Conservation (phyloP, 2,113 vertebrate species). For the Sinocyclocheilus rhinocerous region DNA sequence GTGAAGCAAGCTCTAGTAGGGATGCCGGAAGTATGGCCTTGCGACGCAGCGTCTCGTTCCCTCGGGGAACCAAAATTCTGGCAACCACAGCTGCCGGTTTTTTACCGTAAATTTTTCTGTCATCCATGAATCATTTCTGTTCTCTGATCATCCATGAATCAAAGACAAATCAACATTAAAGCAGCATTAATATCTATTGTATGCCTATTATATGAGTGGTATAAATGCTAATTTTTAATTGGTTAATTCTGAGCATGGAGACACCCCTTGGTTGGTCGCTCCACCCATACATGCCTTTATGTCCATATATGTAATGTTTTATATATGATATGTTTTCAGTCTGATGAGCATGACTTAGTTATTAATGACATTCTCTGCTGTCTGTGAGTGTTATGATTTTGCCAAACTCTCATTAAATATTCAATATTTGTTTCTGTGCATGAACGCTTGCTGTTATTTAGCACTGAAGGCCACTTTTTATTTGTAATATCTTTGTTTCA, state of each 20-base stretch:
- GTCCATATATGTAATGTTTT: constrained; percentile 69
- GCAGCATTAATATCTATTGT: not conserved
- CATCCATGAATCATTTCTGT: too few relatives aligned
- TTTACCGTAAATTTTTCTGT: too few relatives aligned
- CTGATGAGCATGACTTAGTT: constrained; percentile 74
- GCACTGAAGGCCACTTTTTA: not conserved
- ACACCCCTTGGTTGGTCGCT: not conserved
- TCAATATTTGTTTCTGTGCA: constrained; percentile 72
- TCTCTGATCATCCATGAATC: not conserved
- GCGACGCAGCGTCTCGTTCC: too few relatives aligned
- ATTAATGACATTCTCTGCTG: constrained; percentile 73
- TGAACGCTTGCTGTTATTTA: constrained; percentile 34
- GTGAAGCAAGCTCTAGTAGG: too few relatives aligned
- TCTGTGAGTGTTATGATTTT: constrained; percentile 69
- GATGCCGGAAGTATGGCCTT: too few relatives aligned
- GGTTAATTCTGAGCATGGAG: not conserved
- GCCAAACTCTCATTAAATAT: constrained; percentile 77
- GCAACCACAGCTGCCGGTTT: too few relatives aligned
- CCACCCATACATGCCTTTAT: constrained; percentile 51
- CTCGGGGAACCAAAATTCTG: too few relatives aligned
- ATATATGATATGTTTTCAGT: constrained; percentile 75
- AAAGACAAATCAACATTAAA: not conserved
- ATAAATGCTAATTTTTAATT: not conserved
- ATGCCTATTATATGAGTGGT: not conserved
- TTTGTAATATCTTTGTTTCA: not conserved